Evolutionary conservation across 2,113 vertebrate genomes (phyloP).

Genomic region (Tachysurus fulvidraco): DNA sequence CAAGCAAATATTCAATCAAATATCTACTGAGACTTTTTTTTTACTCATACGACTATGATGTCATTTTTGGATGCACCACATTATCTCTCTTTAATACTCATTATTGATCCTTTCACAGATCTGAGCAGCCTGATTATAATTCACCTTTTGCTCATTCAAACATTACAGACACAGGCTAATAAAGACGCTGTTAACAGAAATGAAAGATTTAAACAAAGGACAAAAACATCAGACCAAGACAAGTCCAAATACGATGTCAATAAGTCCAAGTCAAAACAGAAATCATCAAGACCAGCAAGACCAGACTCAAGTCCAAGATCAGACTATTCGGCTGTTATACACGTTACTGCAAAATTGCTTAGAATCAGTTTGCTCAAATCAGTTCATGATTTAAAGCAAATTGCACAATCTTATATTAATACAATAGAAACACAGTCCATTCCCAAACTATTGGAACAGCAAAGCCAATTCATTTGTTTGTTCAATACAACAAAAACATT

Average conservation of each 20-base stretch:
- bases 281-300: background rate
- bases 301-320: background rate
- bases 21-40: too few relatives aligned
- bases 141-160: background rate
- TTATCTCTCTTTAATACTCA: background rate
- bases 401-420: too few relatives aligned
- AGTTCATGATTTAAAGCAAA: too few relatives aligned
- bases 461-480: too few relatives aligned
- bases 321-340: background rate
- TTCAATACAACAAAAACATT: too few relatives aligned
- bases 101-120: background rate
- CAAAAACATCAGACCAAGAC: too few relatives aligned
- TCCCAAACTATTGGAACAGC: too few relatives aligned
- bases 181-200: background rate
- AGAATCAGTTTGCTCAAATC: background rate
- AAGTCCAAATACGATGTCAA: too few relatives aligned
- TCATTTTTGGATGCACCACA: background rate
- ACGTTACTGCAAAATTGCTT: background rate
- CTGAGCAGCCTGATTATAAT: background rate
- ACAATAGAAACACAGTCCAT: too few relatives aligned
- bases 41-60: background rate
- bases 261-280: too few relatives aligned
- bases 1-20: background rate
- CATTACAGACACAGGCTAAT: background rate
- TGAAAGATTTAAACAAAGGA: background rate